Conservation (phyloP, 2,888 invertebrate species). For the Cosmopolites sordidus region DNA sequence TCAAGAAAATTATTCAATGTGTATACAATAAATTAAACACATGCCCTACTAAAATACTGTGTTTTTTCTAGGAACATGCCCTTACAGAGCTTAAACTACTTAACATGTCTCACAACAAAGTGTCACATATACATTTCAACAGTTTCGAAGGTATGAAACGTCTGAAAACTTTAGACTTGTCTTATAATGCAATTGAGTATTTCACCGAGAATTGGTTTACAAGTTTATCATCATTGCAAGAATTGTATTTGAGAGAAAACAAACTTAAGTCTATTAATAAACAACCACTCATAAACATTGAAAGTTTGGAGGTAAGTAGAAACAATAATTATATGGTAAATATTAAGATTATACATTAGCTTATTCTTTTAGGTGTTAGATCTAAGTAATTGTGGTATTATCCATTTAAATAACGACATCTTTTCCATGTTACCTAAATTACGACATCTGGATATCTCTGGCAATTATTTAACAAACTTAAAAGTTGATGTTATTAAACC, state of each 20-base stretch:
- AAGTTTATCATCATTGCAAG: slow-evolving; percentile 52
- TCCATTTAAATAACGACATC: slow-evolving; percentile 51
- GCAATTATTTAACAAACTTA: slow-evolving; percentile 58
- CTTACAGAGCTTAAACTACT: slow-evolving; percentile 51
- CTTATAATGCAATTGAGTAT: slow-evolving; percentile 58
- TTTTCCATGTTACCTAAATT: slow-evolving; percentile 55
- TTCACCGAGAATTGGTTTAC: slow-evolving; percentile 56
- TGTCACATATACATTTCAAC: slow-evolving; percentile 60
- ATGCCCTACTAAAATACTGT: no score
- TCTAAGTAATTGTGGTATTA: slow-evolving; percentile 57
- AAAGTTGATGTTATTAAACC: slow-evolving; percentile 50
- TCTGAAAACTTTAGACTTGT: slow-evolving; percentile 56
- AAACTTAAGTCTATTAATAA: slow-evolving; percentile 53
- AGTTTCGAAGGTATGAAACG: slow-evolving; percentile 55
- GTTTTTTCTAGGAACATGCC: not conserved
- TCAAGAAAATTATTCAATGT: no score
- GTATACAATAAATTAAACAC: no score
- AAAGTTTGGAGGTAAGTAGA: slow-evolving; percentile 51
- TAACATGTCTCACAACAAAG: slow-evolving; percentile 57
- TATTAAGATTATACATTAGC: not conserved
- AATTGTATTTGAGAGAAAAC: slow-evolving; percentile 59
- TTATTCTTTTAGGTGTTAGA: slow-evolving; percentile 50
- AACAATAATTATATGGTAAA: slow-evolving; percentile 2
- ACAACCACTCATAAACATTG: slow-evolving; percentile 56
- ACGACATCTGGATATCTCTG: slow-evolving; percentile 56